Evolutionary conservation across 2,888 invertebrate genomes (phyloP), one percentile per base, ranked within the genome.

Genomic region (Melieria omissa): DNA sequence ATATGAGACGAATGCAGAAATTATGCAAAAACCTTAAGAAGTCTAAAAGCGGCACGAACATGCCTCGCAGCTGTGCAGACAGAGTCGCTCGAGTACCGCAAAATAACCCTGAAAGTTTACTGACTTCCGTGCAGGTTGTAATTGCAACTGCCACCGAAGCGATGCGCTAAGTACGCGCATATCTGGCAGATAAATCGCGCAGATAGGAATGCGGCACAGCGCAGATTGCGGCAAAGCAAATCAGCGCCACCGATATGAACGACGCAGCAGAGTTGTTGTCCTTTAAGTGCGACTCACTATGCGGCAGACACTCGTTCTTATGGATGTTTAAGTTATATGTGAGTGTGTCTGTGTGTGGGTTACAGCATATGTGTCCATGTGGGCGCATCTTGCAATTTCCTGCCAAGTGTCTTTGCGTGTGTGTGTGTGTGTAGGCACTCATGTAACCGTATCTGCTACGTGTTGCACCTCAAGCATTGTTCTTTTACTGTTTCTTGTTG

Each of bases 71-170:
- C 29, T 29, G 29, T 29, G 29, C 29, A 29, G 29, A 29, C 29
- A 2, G 29, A 29, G 29, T 29, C 29, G 29, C 29, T 60, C 41
- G 55, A 57, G 57, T 52, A 47, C 42, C 55, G 44, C 44, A 80
- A 82, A 81, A 83, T 82, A 82, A 83, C 80, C 81, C 82, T 81
- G 83, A 81, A 82, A 80, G 82, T 83, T 82, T 81, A 81, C 77
- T 83, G 83, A 79, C 83, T 83, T 82, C 81, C 79, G 62, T 42
- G 57, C 61, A 65, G 46, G n/a, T 58, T 54, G 57, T 5, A 52
- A 49, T 49, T 49, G 49, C 9, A 49, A 49, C 29, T 29, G 29
- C 29, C 29, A 29, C 29, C 29, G 29, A 29, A 29, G 29, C 29
- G 29, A 29, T 29, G 29, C 29, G 29, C 29, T 29, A 29, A 29